Percentiles rank a stretch among this genome's conserved stretches.
Conservation (phyloP, 2,113 vertebrate genomes). For the Channa maculata region DNA sequence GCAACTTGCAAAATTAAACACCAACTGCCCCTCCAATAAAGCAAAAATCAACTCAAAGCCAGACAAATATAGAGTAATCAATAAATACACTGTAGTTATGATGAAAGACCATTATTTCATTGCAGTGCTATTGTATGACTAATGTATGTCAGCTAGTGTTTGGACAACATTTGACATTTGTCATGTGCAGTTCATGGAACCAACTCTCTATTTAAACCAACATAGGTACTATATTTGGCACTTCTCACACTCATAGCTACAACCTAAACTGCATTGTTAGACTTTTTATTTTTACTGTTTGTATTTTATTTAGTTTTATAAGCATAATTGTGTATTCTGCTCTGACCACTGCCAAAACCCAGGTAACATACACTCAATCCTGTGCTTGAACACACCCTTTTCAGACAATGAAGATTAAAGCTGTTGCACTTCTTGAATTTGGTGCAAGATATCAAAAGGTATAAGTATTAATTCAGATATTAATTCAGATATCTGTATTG, state of each 20-base stretch:
- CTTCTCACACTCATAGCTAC: background rate
- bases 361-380: background rate
- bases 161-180: background rate
- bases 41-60: slow-evolving; percentile 21
- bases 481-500: background rate
- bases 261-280: background rate
- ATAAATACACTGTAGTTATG: slow-evolving; percentile 11
- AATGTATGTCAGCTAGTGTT: background rate
- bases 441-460: background rate
- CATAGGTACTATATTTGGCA: background rate
- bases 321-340: too few relatives aligned
- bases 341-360: background rate
- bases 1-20: slow-evolving; percentile 41
- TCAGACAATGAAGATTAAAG: background rate
- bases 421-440: background rate
- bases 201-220: background rate
- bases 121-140: background rate
- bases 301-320: too few relatives aligned
- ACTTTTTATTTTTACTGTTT: too few relatives aligned
- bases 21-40: slow-evolving; percentile 20
- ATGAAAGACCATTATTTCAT: slow-evolving; percentile 18
- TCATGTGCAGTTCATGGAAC: too few relatives aligned
- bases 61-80: slow-evolving; percentile 31
- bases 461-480: background rate
- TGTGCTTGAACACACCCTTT: background rate